Base-by-base conservation (phyloP, 2,888 invertebrate species). In the Tetropium fuscum region DNA sequence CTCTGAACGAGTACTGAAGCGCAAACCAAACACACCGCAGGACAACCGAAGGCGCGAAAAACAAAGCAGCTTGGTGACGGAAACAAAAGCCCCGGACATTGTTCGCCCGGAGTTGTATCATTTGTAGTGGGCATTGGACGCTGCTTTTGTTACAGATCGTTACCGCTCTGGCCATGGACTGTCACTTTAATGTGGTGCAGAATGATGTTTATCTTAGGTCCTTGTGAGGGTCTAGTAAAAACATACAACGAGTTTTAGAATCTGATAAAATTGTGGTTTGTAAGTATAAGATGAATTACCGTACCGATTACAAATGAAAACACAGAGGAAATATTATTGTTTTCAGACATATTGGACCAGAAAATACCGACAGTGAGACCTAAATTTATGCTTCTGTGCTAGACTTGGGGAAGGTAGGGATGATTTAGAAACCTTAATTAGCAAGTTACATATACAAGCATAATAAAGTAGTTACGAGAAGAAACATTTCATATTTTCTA, bases 121-220 rank as follows among this genome's bases (percentile, higher is more conserved):
- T 63, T 65, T 62, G 38, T 61, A 68, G 58, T 55, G 54, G 49
- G 58, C 56, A 58, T 47, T 49, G 58, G 40, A 58, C 60, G 58
- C 58, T 61, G 63, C 59, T 66, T 66, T 64, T 68, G 70, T 69
- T 64, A 71, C 68, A 72, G 68, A 71, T 76, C 75, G 75, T 76
- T 76, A 76, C 64, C 57, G 58, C 64, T 66, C 61, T 62, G 70
- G 66, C 73, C 66, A 63, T 69, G 60, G 62, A 47, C 62, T 73
- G 74, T 73, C 70, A 68, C 69, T 64, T 73, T 70, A 69, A 60
- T 55, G 44, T 44, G 27, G 44, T 38, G 41, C 43, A 60, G 53
- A n/a, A n/a, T n/a, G n/a, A 60, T 56, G 22, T 16, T 40, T 51
- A 40, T 51, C 40, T 49, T 1, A 19, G 22, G 49, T 19, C 7